Conservation (phyloP, 30 jellyfish, hydroid and myxozoan species). For the Aurelia aurita complex sp. Pacific region DNA sequence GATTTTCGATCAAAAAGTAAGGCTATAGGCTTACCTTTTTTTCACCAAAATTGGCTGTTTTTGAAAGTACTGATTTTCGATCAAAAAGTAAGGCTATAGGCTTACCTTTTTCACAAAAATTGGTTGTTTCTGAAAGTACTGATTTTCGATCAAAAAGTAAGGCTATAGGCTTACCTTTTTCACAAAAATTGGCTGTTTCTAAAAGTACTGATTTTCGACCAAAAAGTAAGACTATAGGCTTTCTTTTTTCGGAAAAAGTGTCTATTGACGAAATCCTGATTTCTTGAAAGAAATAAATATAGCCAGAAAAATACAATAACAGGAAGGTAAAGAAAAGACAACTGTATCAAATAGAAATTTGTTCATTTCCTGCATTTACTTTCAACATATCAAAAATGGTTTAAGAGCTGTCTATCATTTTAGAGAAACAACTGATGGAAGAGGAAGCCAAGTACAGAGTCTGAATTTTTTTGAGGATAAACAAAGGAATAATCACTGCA, state of each 20-base stretch:
- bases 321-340: no score
- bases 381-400: no score
- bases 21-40: constrained; percentile 5
- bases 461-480: no score
- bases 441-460: no score
- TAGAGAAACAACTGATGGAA: no score
- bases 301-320: no score
- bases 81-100: constrained; percentile 1
- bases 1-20: background rate
- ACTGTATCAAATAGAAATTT: no score
- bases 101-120: background rate
- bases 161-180: background rate
- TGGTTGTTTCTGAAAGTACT: background rate
- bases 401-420: no score
- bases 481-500: no score
- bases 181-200: background rate
- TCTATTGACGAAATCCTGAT: no score
- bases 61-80: background rate
- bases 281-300: background rate
- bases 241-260: background rate
- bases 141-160: background rate
- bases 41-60: background rate
- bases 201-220: background rate
- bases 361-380: no score
- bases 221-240: background rate